Evolutionary conservation across 2,797 vertebrate genomes (phyloP), one percentile per base, ranked within the genome.

Genomic region (Spinus pinus): DNA sequence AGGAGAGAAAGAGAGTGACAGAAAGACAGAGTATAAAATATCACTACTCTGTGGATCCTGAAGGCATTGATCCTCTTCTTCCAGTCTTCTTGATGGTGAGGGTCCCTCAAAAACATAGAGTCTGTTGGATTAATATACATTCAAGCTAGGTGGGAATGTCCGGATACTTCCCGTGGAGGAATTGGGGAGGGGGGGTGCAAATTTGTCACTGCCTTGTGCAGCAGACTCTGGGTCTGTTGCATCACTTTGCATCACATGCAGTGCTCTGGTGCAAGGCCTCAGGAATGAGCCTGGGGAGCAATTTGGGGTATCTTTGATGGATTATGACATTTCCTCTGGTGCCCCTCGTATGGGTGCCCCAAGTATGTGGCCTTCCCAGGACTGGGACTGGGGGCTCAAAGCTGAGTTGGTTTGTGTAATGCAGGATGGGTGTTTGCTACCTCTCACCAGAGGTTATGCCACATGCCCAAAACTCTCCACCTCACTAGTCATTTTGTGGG

Each of bases 401-500:
- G 4, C 19, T 50, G 37, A 27, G 31, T 9, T 0, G 1, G 14
- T 42, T 42, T 50, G n/a, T 28, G 12, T 53, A 28, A 57, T 14
- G 44, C 3, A 58, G 31, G 37, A 19, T 5, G 3, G 6, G 4
- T 27, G 27, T 35, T 23, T 12, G 2, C 35, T 42, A 14, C 18
- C 9, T 42, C 60, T 58, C 51, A 42, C 14, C 42, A 42, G 6
- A 50, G 25, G 22, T 41, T 58, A 15, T 11, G 9, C 14, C 27
- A 31, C 22, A 50, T 2, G 27, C 51, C 44, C 44, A 35, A 37
- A 50, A 42, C 30, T 53, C 35, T 50, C 14, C 37, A 42, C 11
- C 27, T 66, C 2, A 0, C 11, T 28, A 1, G 12, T 42, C 1
- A 0, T 7, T 22, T 27, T 66, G 14, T 22, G 27, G 18, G 6